A percentile compares a stretch with the other conserved stretches of the same genome.
These are phyloP conservation scores for Fundulus diaphanus DNA, from an alignment of 2,797 vertebrate species.

Conservation along the genomic window DNA sequence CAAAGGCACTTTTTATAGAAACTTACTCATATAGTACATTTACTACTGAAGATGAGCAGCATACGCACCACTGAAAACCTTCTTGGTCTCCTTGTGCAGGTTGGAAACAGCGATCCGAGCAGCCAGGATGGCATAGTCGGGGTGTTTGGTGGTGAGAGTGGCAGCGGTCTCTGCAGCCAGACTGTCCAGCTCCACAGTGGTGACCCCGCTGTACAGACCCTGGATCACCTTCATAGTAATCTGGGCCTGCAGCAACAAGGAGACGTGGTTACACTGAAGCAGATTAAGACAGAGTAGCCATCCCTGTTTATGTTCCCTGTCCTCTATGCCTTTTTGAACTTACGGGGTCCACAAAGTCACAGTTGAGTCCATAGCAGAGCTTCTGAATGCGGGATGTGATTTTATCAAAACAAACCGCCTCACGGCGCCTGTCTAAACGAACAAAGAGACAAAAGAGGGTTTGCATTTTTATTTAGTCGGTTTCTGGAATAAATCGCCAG, in stretches of 20 bases:
- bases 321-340: constrained; percentile 27
- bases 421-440: constrained; percentile 89
- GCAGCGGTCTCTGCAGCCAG: constrained; percentile 94
- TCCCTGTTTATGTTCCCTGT: not conserved
- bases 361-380: constrained; percentile 95
- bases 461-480: not conserved
- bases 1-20: not conserved
- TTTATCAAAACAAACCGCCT: constrained; percentile 96
- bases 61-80: constrained; percentile 89
- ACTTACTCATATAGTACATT: no score
- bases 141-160: constrained; percentile 95
- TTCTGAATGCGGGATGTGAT: constrained; percentile 98
- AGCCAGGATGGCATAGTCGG: constrained; percentile 94
- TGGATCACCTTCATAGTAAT: constrained; percentile 99
- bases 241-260: constrained; percentile 74
- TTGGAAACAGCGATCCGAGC: constrained; percentile 95
- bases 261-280: not conserved
- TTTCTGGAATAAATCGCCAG: not conserved
- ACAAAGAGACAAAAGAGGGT: not conserved
- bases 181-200: constrained; percentile 93
- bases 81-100: constrained; percentile 97
- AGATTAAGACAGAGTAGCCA: not conserved
- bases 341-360: constrained; percentile 92
- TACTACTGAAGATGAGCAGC: not conserved
- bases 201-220: constrained; percentile 94